A percentile compares a stretch with the other conserved stretches of the same genome.
phyloP scores from a whole-genome alignment of 2,888 invertebrate genomes.

The Endomychus coccineus region DNA sequence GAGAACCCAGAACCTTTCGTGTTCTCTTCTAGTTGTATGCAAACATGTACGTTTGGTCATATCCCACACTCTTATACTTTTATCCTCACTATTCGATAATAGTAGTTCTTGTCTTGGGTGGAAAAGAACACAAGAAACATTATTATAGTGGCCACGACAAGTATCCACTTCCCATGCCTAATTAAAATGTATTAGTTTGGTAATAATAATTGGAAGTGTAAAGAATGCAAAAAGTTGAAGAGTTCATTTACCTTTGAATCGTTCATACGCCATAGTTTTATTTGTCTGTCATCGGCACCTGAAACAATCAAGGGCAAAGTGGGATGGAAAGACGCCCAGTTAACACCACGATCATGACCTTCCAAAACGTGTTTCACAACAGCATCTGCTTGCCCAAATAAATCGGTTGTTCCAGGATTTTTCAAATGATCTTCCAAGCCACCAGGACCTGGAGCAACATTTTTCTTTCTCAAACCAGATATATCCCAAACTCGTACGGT shows the following conservation, averaged over 20 bases:
- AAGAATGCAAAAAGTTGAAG: neutral
- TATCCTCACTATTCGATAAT: conserved; percentile 95
- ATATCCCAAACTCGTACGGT: conserved; percentile 99
- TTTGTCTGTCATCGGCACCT: conserved; percentile 96
- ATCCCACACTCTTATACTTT: conserved; percentile 97
- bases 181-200: conserved; percentile 10
- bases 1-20: conserved; percentile 97
- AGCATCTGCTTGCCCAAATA: conserved; percentile 93
- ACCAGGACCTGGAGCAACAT: conserved; percentile 92
- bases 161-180: conserved; percentile 98
- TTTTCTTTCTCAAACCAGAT: conserved; percentile 84
- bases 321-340: conserved; percentile 98
- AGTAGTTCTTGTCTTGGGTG: conserved; percentile 96
- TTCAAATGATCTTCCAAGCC: conserved; percentile 83
- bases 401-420: conserved; percentile 79
- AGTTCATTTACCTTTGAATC: conserved; percentile 65
- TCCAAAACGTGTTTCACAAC: conserved; percentile 86
- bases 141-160: conserved; percentile 99
- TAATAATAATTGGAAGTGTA: neutral
- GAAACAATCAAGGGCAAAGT: conserved; percentile 91
- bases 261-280: conserved; percentile 98
- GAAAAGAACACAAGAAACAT: conserved; percentile 95
- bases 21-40: conserved; percentile 88
- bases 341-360: conserved; percentile 95
- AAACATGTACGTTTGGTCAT: conserved; percentile 90